phyloP scores from a whole-genome alignment of 1,140 invertebrate genomes.

The Adelges cooleyi region DNA sequence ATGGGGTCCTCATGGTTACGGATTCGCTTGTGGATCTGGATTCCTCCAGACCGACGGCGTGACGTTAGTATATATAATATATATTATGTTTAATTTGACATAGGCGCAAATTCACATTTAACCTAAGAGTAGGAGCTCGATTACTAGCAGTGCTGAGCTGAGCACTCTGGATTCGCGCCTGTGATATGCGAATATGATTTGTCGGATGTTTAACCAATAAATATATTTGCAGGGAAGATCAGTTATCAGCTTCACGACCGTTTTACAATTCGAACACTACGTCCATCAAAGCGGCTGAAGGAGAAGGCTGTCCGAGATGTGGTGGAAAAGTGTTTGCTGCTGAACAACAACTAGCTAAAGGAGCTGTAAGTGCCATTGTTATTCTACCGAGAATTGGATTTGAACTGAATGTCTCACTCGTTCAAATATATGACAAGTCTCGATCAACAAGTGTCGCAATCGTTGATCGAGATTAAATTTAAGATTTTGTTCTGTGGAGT shows the following conservation, averaged over 20 bases:
- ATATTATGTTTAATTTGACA: slow-evolving; percentile 22
- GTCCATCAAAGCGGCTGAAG: slow-evolving; percentile 70
- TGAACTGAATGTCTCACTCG: too few species aligned
- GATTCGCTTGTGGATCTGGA: slow-evolving; percentile 87
- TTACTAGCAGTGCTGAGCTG: too few species aligned
- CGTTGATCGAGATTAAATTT: too few species aligned
- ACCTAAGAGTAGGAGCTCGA: too few species aligned
- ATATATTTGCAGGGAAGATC: slow-evolving; percentile 53
- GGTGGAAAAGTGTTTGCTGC: slow-evolving; percentile 87
- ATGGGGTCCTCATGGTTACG: slow-evolving; percentile 89
- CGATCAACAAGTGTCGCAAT: too few species aligned
- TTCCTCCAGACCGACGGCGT: slow-evolving; percentile 81
- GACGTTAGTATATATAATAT: slow-evolving; percentile 48
- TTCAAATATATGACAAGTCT: too few species aligned
- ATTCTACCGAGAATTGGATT: too few species aligned
- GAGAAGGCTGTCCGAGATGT: slow-evolving; percentile 81
- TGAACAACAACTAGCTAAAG: slow-evolving; percentile 85
- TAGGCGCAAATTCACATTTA: too few species aligned
- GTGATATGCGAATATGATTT: too few species aligned
- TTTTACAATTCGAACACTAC: slow-evolving; percentile 76
- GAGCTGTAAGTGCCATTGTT: slow-evolving; percentile 50
- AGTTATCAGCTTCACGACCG: slow-evolving; percentile 61
- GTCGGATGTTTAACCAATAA: slow-evolving; percentile 20
- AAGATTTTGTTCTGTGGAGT: too few species aligned
- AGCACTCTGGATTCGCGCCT: too few species aligned